Base-by-base conservation (phyloP, 1,140 invertebrate genomes). In the Bacillus rossius region DNA sequence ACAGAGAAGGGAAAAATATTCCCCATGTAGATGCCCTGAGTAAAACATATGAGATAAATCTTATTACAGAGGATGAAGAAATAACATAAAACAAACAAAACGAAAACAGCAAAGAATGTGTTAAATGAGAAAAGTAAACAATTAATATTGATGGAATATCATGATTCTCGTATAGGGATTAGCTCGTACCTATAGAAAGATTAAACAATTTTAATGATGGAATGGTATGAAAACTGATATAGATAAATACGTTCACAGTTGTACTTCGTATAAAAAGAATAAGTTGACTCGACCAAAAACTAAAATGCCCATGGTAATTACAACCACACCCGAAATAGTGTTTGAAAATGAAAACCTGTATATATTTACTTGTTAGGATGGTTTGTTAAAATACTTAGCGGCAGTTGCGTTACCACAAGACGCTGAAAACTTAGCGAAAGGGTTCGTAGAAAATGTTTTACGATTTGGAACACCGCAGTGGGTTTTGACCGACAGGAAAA, bases 1-100 rank as follows among this genome's bases (percentile, higher is more conserved):
- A 80, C 61, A 71, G 73, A 61, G 48, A 67, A 26, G 73, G 73
- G 2, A 68, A 57, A 49, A 40, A 60, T 25, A 73, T 74, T 53
- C 55, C 51, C 3, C 68, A 71, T 25, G 72, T 69, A 0, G 72
- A 76, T 51, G 65, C 67, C 1, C 43, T 63, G 16, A 72, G 67
- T 25, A 51, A 43, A 37, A 10, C 29, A 34, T 34, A 10, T 34
- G 29, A 34, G 29, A 34, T 34, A 34, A 34, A 4, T 34, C 29
- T 34, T 34, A 4, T 7, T 10, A 4, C 5, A 10, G 10, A 10
- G 4, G 5, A 34, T 7, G 5, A 34, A 34, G 29, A 10, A 4
- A 34, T 34, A 10, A 10, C 29, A 7, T 10, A 25, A 0, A 4
- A 34, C 7, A 29, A 34, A 1, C 16, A 45, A 22, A 29, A 56